Conservation (phyloP, 2,113 vertebrate genomes). For the Casuarius casuarius region DNA sequence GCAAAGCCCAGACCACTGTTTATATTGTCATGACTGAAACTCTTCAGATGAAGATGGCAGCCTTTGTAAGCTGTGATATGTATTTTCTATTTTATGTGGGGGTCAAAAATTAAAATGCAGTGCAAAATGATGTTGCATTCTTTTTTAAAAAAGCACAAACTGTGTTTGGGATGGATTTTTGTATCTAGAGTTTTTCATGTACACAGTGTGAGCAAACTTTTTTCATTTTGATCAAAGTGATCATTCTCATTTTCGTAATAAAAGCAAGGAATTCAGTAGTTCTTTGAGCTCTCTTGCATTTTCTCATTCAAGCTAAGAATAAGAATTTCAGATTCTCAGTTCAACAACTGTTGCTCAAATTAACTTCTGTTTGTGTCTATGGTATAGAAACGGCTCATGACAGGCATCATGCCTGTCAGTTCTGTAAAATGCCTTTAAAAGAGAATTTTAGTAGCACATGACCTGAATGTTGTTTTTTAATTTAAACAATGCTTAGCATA, state of each 20-base stretch:
- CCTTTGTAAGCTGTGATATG: not conserved
- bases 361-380: not conserved
- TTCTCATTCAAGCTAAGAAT: not conserved
- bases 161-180: constrained; percentile 75
- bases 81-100: not conserved
- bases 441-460: not conserved
- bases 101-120: not conserved
- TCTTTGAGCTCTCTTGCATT: constrained; percentile 36
- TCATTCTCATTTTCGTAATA: constrained; percentile 83
- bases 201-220: constrained; percentile 73
- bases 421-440: fast-evolving
- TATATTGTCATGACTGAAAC: not conserved
- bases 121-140: constrained; percentile 47
- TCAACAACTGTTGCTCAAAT: fast-evolving
- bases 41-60: not conserved
- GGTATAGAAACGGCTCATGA: not conserved
- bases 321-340: fast-evolving
- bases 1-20: not conserved
- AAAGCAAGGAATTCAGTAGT: constrained; percentile 72
- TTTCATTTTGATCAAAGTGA: constrained; percentile 82
- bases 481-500: too few species aligned
- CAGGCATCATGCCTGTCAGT: fast-evolving
- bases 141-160: constrained; percentile 65
- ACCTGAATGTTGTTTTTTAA: too few species aligned
- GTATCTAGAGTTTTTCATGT: constrained; percentile 80